Conservation (phyloP, 1,140 invertebrate genomes). For the Plectus sambesii region DNA sequence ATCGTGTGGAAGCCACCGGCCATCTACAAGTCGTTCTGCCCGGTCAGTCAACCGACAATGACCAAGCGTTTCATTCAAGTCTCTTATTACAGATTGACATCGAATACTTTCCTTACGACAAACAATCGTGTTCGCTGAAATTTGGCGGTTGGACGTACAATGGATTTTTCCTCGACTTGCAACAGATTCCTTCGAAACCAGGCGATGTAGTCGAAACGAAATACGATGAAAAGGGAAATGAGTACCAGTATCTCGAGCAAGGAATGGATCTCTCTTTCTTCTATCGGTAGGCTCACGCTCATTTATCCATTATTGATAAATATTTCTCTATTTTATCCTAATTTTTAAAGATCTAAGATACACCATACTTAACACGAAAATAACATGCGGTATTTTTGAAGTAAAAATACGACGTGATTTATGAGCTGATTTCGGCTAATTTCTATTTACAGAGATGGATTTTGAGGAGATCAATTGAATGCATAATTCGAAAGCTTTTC, state of each 20-base stretch:
- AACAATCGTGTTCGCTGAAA: slow-evolving; percentile 90
- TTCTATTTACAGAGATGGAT: too few relatives aligned
- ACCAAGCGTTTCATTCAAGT: slow-evolving; percentile 7
- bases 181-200: slow-evolving; percentile 32
- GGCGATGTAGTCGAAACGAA: slow-evolving; percentile 30
- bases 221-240: slow-evolving; percentile 35
- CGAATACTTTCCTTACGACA: slow-evolving; percentile 78
- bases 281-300: slow-evolving; percentile 35
- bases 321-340: too few relatives aligned
- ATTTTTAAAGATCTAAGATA: too few relatives aligned
- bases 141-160: slow-evolving; percentile 98
- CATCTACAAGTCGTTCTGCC: slow-evolving; percentile 92
- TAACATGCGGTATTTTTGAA: too few relatives aligned
- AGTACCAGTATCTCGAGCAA: slow-evolving; percentile 35
- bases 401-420: too few relatives aligned
- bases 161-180: slow-evolving; percentile 57
- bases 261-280: slow-evolving; percentile 44
- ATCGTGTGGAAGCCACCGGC: slow-evolving; percentile 94
- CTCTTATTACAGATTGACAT: slow-evolving; percentile 71
- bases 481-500: background rate
- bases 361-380: too few relatives aligned
- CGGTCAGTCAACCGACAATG: slow-evolving; percentile 55
- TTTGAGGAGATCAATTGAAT: background rate
- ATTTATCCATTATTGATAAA: too few relatives aligned
- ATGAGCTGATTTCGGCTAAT: too few relatives aligned